Base-by-base conservation (phyloP, 2,888 invertebrate species). In the Lepidonotus clava region DNA sequence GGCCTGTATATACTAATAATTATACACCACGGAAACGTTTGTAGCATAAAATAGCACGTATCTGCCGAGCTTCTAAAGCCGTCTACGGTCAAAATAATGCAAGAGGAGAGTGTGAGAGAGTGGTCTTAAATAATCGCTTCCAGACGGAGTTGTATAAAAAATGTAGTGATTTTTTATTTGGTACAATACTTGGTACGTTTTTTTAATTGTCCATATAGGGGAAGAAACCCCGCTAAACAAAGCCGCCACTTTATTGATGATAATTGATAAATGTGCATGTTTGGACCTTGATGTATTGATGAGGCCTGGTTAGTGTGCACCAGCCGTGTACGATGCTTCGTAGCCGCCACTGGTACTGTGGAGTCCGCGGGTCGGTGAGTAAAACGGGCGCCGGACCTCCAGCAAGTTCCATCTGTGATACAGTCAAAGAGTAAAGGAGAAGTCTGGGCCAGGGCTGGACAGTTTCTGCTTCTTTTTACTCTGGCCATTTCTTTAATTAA, bases 401-500 rank as follows among this genome's bases (percentile, higher is more conserved):
- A 11, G 28, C 61, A 61, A 61, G 28, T n/a, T 61, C 21, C 61
- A 61, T 61, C 61, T 61, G 61, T 61, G 61, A 61, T 61, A 61
- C 24, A 24, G 28, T 46, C 24, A 28, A 61, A 24, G 28, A 46
- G 18, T 46, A 18, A 11, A 46, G 18, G 28, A 61, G 28, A 28
- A 32, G 1, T 28, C 61, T 32, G 11, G 24, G 28, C 61, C 24
- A 32, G 28, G 24, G n/a, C 24, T 61, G 61, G 61, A 61, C 61
- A 61, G 61, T 24, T 18, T 61, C 8, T 46, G 18, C n/a, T n/a
- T n/a, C n/a, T 61, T 61, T 5, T 61, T 28, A 24, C 28, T 28
- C 61, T 61, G 61, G 61, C 61, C 28, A 61, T 61, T 18, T 61
- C 61, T 61, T n/a, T n/a, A n/a, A n/a, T n/a, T n/a, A n/a, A 61